Evolutionary conservation across 2,797 vertebrate genomes (phyloP).

Genomic region (Nannoperca australis): DNA sequence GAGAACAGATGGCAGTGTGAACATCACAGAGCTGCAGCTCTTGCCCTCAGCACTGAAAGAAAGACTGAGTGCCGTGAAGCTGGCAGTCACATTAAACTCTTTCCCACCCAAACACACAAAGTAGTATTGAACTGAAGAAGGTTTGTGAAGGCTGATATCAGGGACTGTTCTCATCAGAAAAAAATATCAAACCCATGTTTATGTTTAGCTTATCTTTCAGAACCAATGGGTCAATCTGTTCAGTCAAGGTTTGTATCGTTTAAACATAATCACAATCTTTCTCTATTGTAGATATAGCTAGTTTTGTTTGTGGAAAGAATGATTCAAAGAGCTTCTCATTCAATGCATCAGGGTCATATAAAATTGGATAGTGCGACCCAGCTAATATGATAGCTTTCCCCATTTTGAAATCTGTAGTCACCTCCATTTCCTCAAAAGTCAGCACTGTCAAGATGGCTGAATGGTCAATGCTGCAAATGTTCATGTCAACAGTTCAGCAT

Average conservation of each 20-base stretch:
- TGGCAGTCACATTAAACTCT: slow-evolving; percentile 9
- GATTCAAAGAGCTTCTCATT: neutral
- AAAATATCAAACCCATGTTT: neutral
- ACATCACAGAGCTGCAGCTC: slow-evolving; percentile 49
- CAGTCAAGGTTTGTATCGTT: too few relatives aligned
- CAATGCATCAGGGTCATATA: too few relatives aligned
- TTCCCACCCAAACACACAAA: slow-evolving; percentile 6
- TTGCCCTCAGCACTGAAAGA: slow-evolving; percentile 32
- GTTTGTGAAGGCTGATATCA: neutral
- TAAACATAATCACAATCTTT: too few relatives aligned
- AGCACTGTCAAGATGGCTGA: too few relatives aligned
- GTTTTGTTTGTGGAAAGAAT: neutral
- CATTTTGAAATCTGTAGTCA: too few relatives aligned
- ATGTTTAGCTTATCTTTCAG: too few relatives aligned
- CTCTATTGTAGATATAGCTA: neutral
- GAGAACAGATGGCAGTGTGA: slow-evolving; percentile 46
- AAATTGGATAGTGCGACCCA: too few relatives aligned
- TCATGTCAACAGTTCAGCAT: too few relatives aligned
- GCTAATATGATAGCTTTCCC: too few relatives aligned
- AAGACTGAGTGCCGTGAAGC: slow-evolving; percentile 20
- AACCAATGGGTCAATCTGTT: too few relatives aligned
- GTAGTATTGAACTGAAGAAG: neutral
- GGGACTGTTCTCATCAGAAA: neutral
- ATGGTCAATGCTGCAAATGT: too few relatives aligned
- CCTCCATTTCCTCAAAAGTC: too few relatives aligned